phyloP scores from a whole-genome alignment of 2,797 vertebrate species.

The Rhadinocentrus ornatus region DNA sequence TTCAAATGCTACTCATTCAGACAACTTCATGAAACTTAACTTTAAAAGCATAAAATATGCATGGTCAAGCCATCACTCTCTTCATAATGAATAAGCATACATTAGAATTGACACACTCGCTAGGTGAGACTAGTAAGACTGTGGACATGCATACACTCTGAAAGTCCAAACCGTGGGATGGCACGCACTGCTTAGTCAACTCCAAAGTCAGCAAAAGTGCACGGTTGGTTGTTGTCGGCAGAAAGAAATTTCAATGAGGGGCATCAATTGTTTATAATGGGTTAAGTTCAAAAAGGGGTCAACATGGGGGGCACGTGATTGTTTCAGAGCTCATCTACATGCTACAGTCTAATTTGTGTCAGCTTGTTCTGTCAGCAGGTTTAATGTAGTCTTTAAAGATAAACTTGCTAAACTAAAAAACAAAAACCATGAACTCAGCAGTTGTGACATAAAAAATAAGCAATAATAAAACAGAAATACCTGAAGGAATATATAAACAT shows the following conservation, averaged over 20 bases:
- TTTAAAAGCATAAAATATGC: constrained; percentile 79
- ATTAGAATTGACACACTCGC: constrained; percentile 77
- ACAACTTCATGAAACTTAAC: constrained; percentile 86
- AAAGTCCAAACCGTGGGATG: no score
- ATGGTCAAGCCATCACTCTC: constrained; percentile 74
- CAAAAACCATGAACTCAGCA: not conserved
- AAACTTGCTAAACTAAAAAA: constrained; percentile 9
- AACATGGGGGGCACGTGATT: constrained; percentile 12
- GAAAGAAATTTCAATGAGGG: constrained; percentile 32
- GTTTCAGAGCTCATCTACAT: constrained; percentile 8
- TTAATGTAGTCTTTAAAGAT: not conserved
- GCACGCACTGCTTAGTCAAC: no score
- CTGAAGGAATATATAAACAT: no score
- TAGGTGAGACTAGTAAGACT: constrained; percentile 47
- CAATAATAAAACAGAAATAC: no score
- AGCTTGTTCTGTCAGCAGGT: constrained; percentile 16
- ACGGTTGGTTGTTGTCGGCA: constrained; percentile 20
- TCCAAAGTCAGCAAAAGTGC: constrained; percentile 59
- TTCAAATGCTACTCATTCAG: constrained; percentile 83
- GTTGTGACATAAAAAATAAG: no score
- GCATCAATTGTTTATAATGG: constrained; percentile 40
- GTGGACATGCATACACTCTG: constrained; percentile 12
- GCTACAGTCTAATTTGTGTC: constrained; percentile 21
- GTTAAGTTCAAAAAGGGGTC: constrained; percentile 52
- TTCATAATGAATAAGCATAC: constrained; percentile 83